These are phyloP conservation scores for Patiria miniata DNA, from an alignment of 35 echinoderm and acorn worm genomes.

Conservation along the genomic window DNA sequence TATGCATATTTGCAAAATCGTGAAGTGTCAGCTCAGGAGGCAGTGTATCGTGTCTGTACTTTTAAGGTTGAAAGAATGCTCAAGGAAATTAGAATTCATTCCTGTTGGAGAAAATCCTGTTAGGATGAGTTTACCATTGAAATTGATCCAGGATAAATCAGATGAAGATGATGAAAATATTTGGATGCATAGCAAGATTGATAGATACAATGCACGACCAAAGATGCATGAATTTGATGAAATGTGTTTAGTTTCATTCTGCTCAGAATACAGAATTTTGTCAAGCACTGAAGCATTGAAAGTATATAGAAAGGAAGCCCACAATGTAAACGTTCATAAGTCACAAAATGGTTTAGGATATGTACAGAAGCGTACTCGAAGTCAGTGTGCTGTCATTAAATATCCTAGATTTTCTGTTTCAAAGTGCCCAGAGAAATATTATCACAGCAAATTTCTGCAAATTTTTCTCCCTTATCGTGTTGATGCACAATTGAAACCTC, in stretches of 20 bases:
- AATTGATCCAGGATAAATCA: conserved; percentile 34
- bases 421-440: conserved; percentile 45
- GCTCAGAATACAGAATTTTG: conserved; percentile 40
- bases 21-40: no score
- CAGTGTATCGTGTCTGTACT: conserved; percentile 41
- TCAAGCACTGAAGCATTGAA: neutral
- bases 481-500: conserved; percentile 58
- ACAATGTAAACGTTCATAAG: conserved; percentile 25
- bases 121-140: no score
- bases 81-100: conserved; percentile 28
- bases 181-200: conserved; percentile 36
- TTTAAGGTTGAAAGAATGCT: conserved; percentile 40
- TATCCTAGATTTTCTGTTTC: conserved; percentile 51
- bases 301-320: neutral
- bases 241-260: conserved; percentile 54
- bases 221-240: conserved; percentile 28
- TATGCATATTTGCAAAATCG: conserved; percentile 55
- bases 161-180: conserved; percentile 38
- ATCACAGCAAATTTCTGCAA: conserved; percentile 44
- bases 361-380: conserved; percentile 46
- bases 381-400: conserved; percentile 39
- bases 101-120: conserved; percentile 33
- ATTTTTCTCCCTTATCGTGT: conserved; percentile 46
- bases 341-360: conserved; percentile 40
- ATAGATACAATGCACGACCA: conserved; percentile 44